These are phyloP conservation scores for Eulemur rufifrons DNA, from an alignment of 2,113 vertebrate species.

Conservation along the genomic window DNA sequence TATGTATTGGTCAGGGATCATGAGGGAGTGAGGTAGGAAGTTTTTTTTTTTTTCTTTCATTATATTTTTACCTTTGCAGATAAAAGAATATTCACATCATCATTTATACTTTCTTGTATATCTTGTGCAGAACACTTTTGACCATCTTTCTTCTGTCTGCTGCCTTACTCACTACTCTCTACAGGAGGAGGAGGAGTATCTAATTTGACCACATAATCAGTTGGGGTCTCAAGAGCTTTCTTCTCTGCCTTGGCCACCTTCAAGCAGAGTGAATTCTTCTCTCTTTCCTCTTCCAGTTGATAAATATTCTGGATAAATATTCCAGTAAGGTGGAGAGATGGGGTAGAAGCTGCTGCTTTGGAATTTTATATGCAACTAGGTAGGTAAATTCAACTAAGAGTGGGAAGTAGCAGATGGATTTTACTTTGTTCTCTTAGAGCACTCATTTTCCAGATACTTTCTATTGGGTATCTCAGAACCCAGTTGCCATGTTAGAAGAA, in stretches of 20 bases:
- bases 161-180: not conserved
- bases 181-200: not conserved
- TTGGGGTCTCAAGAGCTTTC: not conserved
- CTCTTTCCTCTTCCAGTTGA: not conserved
- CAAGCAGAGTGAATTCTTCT: not conserved
- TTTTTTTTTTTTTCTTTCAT: not conserved
- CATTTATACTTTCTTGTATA: not conserved
- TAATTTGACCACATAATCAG: not conserved
- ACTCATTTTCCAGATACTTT: not conserved
- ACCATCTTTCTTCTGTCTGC: not conserved
- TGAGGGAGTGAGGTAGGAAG: not conserved
- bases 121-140: not conserved
- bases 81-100: not conserved
- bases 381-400: not conserved
- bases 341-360: not conserved
- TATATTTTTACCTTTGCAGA: not conserved
- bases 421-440: not conserved
- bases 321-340: not conserved
- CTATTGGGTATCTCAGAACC: not conserved
- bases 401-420: not conserved
- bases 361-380: not conserved
- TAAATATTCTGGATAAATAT: not conserved
- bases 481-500: not conserved
- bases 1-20: too few species aligned
- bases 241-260: not conserved